These are phyloP conservation scores for Tauraco hartlaubi DNA, from an alignment of 2,797 vertebrate species.

Conservation along the genomic window DNA sequence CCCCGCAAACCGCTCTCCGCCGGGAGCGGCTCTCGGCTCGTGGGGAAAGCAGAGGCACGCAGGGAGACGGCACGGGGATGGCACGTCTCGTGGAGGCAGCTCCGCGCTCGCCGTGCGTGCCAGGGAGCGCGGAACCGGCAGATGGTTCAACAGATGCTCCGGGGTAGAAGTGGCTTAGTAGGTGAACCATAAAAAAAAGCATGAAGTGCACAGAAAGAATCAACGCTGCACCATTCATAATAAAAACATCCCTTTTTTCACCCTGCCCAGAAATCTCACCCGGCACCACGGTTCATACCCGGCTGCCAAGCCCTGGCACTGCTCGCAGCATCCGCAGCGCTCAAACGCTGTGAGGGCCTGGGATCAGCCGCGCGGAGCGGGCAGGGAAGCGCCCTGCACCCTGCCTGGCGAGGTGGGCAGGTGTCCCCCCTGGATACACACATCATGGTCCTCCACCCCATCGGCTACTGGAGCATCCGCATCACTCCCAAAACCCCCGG, in stretches of 20 bases:
- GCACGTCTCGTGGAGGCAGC: not conserved
- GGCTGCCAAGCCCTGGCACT: not conserved
- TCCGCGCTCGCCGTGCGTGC: not conserved
- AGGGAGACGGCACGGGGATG: not conserved
- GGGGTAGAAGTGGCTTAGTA: constrained; percentile 62
- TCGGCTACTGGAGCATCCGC: not conserved
- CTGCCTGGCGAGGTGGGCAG: too few species aligned
- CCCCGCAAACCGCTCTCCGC: not conserved
- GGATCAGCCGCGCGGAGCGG: not conserved
- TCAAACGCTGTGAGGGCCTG: rapidly evolving
- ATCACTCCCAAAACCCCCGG: not conserved
- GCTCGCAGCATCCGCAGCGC: not conserved
- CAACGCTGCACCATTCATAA: not conserved
- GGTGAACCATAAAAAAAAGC: constrained; percentile 63
- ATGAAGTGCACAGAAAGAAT: not conserved
- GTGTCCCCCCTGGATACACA: not conserved
- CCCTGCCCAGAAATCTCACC: not conserved
- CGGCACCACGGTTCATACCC: not conserved
- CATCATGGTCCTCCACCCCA: not conserved
- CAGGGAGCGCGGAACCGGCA: constrained; percentile 47
- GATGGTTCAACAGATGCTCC: constrained; percentile 74
- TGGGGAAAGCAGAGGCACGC: not conserved
- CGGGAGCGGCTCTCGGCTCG: not conserved
- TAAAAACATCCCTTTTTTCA: not conserved
- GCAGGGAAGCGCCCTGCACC: not conserved